phyloP scores from a whole-genome alignment of 2,888 invertebrate genomes.

The Junonia oenone region DNA sequence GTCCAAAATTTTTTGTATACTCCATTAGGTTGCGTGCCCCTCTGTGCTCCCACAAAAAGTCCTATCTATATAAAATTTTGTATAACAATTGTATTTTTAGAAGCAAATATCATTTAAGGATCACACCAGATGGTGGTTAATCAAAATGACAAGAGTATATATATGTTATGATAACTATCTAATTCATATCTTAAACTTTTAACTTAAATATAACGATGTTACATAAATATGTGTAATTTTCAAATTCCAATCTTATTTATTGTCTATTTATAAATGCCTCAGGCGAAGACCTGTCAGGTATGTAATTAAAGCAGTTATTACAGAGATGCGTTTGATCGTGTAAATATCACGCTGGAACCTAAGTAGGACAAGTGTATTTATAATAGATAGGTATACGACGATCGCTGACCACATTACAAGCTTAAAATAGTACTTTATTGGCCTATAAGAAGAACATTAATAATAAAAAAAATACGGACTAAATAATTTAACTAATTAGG shows the following conservation, averaged over 20 bases:
- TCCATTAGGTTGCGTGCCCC: no score
- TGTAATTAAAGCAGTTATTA: background rate
- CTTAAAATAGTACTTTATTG: background rate
- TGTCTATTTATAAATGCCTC: background rate
- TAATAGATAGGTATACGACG: background rate
- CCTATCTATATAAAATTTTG: no score
- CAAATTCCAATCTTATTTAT: background rate
- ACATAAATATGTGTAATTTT: background rate
- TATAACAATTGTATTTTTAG: no score
- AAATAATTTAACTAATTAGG: no score
- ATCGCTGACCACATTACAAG: background rate
- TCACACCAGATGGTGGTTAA: no score
- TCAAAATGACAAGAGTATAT: no score
- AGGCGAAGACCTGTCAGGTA: background rate
- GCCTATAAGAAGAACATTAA: no score
- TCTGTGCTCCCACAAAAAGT: no score
- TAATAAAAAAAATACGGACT: no score
- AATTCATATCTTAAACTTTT: background rate
- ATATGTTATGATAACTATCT: no score
- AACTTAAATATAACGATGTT: background rate
- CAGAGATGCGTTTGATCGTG: background rate
- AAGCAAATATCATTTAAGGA: no score
- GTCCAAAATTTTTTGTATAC: no score
- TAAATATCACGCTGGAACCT: background rate
- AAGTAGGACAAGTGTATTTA: background rate